Evolutionary conservation across 1,140 invertebrate species (phyloP).

Genomic region (Eumeta japonica): DNA sequence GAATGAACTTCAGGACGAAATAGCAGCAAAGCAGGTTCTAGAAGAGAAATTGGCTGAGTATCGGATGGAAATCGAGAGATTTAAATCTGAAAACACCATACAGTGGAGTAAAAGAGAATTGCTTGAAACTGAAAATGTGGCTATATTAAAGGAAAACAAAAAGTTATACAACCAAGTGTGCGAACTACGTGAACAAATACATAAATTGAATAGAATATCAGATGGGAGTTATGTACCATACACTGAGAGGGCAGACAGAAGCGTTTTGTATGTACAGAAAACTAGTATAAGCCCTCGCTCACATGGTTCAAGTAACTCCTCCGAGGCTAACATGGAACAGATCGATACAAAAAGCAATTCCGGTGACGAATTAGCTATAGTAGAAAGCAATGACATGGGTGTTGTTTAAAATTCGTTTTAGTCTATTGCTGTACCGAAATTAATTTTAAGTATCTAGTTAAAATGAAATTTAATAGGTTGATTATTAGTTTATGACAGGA

Average conservation of each 20-base stretch:
- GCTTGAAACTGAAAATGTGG: conserved; percentile 85
- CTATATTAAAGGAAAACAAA: conserved; percentile 86
- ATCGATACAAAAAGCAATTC: conserved; percentile 41
- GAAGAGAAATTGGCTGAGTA: conserved; percentile 69
- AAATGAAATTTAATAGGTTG: conserved; percentile 21
- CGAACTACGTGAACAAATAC: conserved; percentile 69
- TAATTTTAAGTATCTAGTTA: too few species aligned
- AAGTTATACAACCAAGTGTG: conserved; percentile 79
- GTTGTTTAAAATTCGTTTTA: too few species aligned
- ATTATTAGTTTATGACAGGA: conserved; percentile 1
- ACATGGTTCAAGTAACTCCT: conserved; percentile 44
- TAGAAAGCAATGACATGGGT: too few species aligned
- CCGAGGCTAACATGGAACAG: conserved; percentile 37
- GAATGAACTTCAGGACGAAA: conserved; percentile 49
- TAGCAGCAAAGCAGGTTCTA: conserved; percentile 44
- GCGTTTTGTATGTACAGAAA: conserved; percentile 42
- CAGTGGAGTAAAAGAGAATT: conserved; percentile 91
- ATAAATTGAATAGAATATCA: conserved; percentile 47
- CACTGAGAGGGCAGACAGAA: too few species aligned
- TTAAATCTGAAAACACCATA: conserved; percentile 88
- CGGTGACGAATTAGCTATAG: conserved; percentile 45
- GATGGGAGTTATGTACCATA: too few species aligned
- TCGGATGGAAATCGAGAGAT: conserved; percentile 77
- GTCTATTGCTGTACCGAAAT: too few species aligned
- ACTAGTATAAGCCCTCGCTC: conserved; percentile 40